These are phyloP conservation scores for Parascotia fuliginaria DNA, from an alignment of 2,888 invertebrate species.

Conservation along the genomic window DNA sequence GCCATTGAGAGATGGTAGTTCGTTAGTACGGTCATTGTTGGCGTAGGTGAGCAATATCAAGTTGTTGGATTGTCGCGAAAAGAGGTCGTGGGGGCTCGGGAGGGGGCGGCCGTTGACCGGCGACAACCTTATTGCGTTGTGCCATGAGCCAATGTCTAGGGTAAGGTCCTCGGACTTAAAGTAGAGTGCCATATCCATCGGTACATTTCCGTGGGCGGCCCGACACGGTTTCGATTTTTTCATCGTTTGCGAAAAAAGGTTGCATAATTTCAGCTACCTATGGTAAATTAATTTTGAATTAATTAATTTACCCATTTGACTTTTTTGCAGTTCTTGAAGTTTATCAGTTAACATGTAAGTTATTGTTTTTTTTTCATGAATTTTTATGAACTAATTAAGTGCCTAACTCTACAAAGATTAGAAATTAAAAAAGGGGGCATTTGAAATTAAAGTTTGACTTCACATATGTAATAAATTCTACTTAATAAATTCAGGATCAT, in stretches of 20 bases:
- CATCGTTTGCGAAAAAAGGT: constrained; percentile 56
- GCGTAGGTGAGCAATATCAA: constrained; percentile 55
- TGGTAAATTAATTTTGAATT: constrained; percentile 11
- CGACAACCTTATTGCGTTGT: constrained; percentile 72
- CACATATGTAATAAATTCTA: too few species aligned
- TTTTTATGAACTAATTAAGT: too few species aligned
- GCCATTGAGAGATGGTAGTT: constrained; percentile 50
- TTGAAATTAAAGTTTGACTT: too few species aligned
- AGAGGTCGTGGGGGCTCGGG: constrained; percentile 72
- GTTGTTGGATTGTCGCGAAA: constrained; percentile 65
- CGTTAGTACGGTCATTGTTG: constrained; percentile 48
- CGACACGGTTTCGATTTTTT: constrained; percentile 64
- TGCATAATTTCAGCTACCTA: constrained; percentile 54
- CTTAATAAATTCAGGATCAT: too few species aligned
- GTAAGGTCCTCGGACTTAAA: constrained; percentile 75
- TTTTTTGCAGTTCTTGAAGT: too few species aligned
- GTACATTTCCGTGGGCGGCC: constrained; percentile 60
- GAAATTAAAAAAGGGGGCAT: too few species aligned
- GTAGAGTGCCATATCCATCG: constrained; percentile 62
- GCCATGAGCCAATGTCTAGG: constrained; percentile 76
- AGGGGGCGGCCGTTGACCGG: constrained; percentile 77
- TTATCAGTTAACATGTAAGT: too few species aligned
- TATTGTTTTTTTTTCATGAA: too few species aligned
- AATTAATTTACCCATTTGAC: too few species aligned
- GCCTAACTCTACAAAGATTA: too few species aligned